Conservation (phyloP, 2,888 invertebrate species). For the Pristionchus maxplancki region DNA sequence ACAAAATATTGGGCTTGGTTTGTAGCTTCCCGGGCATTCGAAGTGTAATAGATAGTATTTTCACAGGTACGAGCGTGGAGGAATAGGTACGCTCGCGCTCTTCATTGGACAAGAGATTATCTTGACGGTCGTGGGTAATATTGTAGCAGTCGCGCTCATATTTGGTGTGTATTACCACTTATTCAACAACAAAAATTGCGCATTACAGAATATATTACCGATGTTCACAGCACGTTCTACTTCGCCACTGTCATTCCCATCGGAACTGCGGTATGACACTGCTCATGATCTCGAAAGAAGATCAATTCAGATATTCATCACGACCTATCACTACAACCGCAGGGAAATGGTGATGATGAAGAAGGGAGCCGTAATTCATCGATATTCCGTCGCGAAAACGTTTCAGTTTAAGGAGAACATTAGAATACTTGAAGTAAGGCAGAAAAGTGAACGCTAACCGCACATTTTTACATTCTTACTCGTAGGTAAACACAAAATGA, state of each 20-base stretch:
- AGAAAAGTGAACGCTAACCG: too few relatives aligned
- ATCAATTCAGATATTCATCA: not conserved
- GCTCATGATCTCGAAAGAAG: too few relatives aligned
- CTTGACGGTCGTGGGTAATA: not conserved
- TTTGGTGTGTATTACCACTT: not conserved
- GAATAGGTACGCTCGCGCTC: not conserved
- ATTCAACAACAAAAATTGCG: too few relatives aligned
- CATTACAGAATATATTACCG: not conserved
- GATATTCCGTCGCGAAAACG: not conserved
- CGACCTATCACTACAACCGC: not conserved
- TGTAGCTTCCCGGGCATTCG: too few relatives aligned
- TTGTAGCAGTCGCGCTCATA: not conserved
- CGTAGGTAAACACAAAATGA: not conserved
- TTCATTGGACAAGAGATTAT: not conserved
- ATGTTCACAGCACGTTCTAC: not conserved
- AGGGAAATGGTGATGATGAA: not conserved
- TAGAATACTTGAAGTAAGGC: not conserved
- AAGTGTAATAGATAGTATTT: not conserved
- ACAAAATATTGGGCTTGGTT: constrained; percentile 11
- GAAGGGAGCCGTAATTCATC: not conserved
- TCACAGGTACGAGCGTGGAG: not conserved
- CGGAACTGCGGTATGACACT: not conserved
- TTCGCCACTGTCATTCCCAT: not conserved
- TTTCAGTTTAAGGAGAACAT: constrained; percentile 25
- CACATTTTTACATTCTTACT: too few relatives aligned